Conservation (phyloP, 2,797 vertebrate genomes). For the Sebastolobus alascanus region DNA sequence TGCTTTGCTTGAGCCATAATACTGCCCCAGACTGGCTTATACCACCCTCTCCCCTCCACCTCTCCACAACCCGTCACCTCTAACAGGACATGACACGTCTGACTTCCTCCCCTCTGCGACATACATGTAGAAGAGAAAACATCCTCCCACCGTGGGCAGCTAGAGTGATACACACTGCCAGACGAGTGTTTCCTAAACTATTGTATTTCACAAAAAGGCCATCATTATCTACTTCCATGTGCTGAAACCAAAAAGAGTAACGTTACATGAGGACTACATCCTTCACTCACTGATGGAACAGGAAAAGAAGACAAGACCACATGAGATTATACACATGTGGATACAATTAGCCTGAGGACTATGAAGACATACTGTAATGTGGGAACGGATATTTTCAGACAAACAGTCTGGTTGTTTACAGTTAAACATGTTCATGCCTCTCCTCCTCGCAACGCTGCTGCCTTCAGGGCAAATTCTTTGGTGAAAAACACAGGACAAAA, state of each 20-base stretch:
- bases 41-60: background rate
- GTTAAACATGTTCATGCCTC: conserved; percentile 44
- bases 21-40: conserved; percentile 9
- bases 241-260: conserved; percentile 11
- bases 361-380: conserved; percentile 29
- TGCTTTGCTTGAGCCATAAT: conserved; percentile 19
- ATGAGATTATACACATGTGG: conserved; percentile 28
- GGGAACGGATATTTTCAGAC: conserved; percentile 31
- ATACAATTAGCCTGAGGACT: conserved; percentile 29
- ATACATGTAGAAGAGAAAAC: conserved; percentile 40
- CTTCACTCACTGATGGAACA: background rate
- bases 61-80: conserved; percentile 41
- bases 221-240: background rate
- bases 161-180: background rate
- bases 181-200: background rate
- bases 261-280: background rate
- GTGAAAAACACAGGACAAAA: conserved; percentile 25
- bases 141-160: conserved; percentile 10
- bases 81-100: conserved; percentile 64
- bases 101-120: conserved; percentile 47
- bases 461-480: conserved; percentile 49
- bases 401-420: conserved; percentile 50
- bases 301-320: background rate
- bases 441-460: conserved; percentile 1
- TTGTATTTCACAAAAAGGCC: background rate